Percentiles rank a stretch among this genome's conserved stretches.
These are phyloP conservation scores for Cyrtonyx montezumae DNA, from an alignment of 2,113 vertebrate species.

Conservation along the genomic window DNA sequence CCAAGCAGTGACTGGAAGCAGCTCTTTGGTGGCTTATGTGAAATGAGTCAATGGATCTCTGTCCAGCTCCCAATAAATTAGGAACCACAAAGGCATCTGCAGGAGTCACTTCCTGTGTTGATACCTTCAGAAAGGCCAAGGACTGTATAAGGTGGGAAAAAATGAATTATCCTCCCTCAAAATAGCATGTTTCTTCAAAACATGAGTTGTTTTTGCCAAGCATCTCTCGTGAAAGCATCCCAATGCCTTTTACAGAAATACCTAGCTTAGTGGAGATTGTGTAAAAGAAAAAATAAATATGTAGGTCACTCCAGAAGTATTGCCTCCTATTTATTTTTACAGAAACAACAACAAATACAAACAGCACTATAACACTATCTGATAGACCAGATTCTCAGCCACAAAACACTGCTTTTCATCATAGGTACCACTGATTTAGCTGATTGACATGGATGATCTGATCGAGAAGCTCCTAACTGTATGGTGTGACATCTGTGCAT, in stretches of 20 bases:
- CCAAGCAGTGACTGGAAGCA: conserved; percentile 35
- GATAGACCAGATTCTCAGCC: too few species aligned
- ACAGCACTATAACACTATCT: neutral
- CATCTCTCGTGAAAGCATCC: neutral
- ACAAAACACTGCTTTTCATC: too few species aligned
- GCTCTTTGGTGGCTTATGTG: neutral
- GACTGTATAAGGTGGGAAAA: neutral
- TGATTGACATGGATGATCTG: too few species aligned
- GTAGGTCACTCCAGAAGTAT: neutral
- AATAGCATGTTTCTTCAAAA: neutral
- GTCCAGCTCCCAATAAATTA: neutral
- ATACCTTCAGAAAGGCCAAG: conserved; percentile 51
- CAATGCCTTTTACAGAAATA: neutral
- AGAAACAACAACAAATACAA: neutral
- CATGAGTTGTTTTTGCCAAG: neutral
- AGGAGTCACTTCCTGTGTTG: conserved; percentile 51
- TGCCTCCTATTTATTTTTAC: neutral
- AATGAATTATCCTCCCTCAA: conserved; percentile 2
- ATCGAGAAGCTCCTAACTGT: too few species aligned
- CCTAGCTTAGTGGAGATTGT: neutral
- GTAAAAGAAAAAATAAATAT: neutral
- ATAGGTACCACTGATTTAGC: too few species aligned
- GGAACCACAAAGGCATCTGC: conserved; percentile 40
- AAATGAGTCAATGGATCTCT: conserved; percentile 20
- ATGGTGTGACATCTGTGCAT: too few species aligned